These are phyloP conservation scores for Drosophila vallismaia DNA, from an alignment of 2,888 invertebrate genomes.

Conservation along the genomic window DNA sequence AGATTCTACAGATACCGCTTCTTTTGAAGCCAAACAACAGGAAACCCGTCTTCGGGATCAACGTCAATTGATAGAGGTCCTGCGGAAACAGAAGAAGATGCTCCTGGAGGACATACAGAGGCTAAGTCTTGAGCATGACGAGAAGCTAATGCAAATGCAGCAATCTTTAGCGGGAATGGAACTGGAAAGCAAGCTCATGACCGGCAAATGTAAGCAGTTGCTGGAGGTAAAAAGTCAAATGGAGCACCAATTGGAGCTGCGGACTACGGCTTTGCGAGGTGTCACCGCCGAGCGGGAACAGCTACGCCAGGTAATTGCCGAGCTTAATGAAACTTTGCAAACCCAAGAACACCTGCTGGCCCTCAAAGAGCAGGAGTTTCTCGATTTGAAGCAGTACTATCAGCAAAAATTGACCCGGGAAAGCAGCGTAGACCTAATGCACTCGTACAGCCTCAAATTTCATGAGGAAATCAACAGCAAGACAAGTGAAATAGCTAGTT, in stretches of 20 bases:
- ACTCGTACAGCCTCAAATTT: slow-evolving; percentile 72
- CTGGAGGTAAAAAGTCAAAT: slow-evolving; percentile 67
- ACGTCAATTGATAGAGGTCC: slow-evolving; percentile 77
- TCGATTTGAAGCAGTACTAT: slow-evolving; percentile 67
- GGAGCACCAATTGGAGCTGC: slow-evolving; percentile 61
- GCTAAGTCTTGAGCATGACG: slow-evolving; percentile 75
- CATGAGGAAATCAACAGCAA: slow-evolving; percentile 73
- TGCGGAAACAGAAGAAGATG: slow-evolving; percentile 80
- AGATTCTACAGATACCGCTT: slow-evolving; percentile 10
- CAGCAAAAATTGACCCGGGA: slow-evolving; percentile 64
- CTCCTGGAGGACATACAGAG: slow-evolving; percentile 76
- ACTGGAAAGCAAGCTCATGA: slow-evolving; percentile 80
- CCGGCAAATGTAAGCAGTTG: slow-evolving; percentile 74
- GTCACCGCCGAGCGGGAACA: slow-evolving; percentile 65
- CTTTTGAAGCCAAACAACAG: slow-evolving; percentile 76
- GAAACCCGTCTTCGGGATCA: slow-evolving; percentile 74
- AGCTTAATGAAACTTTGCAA: slow-evolving; percentile 65
- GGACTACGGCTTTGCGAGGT: slow-evolving; percentile 47
- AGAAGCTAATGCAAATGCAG: slow-evolving; percentile 73
- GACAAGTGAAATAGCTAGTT: slow-evolving; percentile 69
- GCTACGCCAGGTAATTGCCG: slow-evolving; percentile 63
- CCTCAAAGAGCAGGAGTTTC: slow-evolving; percentile 71
- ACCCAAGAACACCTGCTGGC: slow-evolving; percentile 63
- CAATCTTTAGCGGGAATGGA: slow-evolving; percentile 72
- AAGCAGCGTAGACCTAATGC: slow-evolving; percentile 71